Evolutionary conservation across 2,888 invertebrate genomes (phyloP).

Genomic region (Acholoe squamosa): DNA sequence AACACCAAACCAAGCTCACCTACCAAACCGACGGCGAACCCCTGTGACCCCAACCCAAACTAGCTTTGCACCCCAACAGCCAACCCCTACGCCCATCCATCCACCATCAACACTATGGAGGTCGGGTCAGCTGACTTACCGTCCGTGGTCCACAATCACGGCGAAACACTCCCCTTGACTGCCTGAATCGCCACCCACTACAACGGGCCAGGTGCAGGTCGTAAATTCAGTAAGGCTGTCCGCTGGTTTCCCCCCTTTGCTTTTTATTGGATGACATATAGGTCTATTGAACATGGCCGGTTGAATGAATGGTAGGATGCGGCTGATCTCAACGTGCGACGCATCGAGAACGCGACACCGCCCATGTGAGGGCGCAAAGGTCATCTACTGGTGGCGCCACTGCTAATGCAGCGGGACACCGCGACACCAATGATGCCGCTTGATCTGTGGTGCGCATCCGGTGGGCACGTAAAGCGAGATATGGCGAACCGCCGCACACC

Average conservation of each 20-base stretch:
- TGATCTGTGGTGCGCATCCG: conserved; percentile 27
- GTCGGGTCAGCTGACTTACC: not conserved
- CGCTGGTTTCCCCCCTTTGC: not conserved
- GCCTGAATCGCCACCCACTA: not conserved
- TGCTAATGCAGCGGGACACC: conserved; percentile 9
- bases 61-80: not conserved
- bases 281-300: not conserved
- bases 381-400: not conserved
- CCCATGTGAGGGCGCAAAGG: not conserved
- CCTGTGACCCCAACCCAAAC: not conserved
- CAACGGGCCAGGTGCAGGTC: not conserved
- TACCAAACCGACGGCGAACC: not conserved
- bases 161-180: not conserved
- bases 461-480: conserved; percentile 45
- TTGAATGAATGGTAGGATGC: not conserved
- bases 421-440: not conserved
- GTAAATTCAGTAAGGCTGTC: not conserved
- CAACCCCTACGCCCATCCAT: not conserved
- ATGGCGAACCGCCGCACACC: not conserved
- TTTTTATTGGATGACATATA: conserved; percentile 51
- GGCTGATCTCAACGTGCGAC: conserved; percentile 35
- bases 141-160: conserved; percentile 7
- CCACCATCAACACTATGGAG: not conserved
- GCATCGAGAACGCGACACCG: conserved; percentile 7
- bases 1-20: not conserved